Conservation (phyloP, 2,888 invertebrate genomes). For the Strigamia transsilvanica region DNA sequence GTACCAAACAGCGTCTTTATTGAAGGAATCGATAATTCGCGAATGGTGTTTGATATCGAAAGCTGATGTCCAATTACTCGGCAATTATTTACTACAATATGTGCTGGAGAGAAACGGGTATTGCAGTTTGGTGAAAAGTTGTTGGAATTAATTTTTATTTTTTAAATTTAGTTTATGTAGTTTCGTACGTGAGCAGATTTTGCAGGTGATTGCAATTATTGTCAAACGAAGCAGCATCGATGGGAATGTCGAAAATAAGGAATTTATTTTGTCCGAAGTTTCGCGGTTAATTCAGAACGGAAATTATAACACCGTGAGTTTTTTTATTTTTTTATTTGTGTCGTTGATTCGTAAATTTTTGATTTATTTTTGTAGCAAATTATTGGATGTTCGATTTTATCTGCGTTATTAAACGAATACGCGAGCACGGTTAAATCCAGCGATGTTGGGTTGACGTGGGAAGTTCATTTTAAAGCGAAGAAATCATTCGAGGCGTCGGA, state of each 20-base stretch:
- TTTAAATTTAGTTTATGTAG: conserved; percentile 67
- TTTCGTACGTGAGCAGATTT: conserved; percentile 75
- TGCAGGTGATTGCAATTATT: conserved; percentile 82
- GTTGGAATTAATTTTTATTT: neutral
- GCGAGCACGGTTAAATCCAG: conserved; percentile 84
- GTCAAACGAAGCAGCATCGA: conserved; percentile 84
- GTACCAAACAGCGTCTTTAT: conserved; percentile 84
- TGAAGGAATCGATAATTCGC: conserved; percentile 81
- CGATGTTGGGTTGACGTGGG: conserved; percentile 88
- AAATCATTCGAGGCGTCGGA: conserved; percentile 82
- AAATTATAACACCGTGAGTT: conserved; percentile 71
- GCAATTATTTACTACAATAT: conserved; percentile 82
- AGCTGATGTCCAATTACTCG: conserved; percentile 74
- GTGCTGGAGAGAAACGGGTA: conserved; percentile 72
- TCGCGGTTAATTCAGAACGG: conserved; percentile 78
- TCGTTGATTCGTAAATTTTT: conserved; percentile 53
- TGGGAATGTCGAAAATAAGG: conserved; percentile 75
- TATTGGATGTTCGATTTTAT: conserved; percentile 83
- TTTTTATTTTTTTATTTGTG: neutral
- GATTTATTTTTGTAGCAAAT: conserved; percentile 71
- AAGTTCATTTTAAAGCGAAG: conserved; percentile 84
- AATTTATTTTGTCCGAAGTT: conserved; percentile 75
- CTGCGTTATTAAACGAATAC: conserved; percentile 87
- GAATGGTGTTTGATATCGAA: conserved; percentile 82
- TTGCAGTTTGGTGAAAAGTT: conserved; percentile 11